Conservation (phyloP, 1,140 invertebrate genomes). For the Paraescarpia echinospica region DNA sequence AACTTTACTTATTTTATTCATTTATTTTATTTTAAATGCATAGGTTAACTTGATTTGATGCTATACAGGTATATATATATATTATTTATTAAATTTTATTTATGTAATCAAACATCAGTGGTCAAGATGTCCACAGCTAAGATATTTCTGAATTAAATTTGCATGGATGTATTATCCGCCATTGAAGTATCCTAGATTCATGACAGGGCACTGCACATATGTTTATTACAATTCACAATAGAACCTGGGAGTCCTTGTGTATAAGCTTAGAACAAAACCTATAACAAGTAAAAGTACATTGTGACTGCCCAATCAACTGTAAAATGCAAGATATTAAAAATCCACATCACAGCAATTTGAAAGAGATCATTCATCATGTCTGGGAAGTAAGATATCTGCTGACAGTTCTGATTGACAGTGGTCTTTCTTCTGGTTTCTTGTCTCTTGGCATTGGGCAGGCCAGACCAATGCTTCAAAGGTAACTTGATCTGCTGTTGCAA, state of each 20-base stretch:
- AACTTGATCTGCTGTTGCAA: neutral
- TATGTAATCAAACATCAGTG: too few species aligned
- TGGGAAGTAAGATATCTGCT: neutral
- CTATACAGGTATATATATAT: too few species aligned
- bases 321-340: neutral
- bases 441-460: neutral
- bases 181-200: neutral
- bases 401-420: neutral
- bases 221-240: neutral
- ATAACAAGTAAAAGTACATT: neutral
- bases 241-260: neutral
- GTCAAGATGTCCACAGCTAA: too few species aligned
- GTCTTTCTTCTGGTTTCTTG: neutral
- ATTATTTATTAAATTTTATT: too few species aligned
- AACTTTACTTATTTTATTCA: too few species aligned
- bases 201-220: neutral
- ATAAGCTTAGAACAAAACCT: neutral
- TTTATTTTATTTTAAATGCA: too few species aligned
- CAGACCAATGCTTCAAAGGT: neutral
- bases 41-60: too few species aligned
- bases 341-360: neutral
- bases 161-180: neutral
- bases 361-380: neutral
- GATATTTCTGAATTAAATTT: neutral
- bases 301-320: neutral